Base-by-base conservation (phyloP, 2,113 vertebrate genomes). In the Verasper variegatus region DNA sequence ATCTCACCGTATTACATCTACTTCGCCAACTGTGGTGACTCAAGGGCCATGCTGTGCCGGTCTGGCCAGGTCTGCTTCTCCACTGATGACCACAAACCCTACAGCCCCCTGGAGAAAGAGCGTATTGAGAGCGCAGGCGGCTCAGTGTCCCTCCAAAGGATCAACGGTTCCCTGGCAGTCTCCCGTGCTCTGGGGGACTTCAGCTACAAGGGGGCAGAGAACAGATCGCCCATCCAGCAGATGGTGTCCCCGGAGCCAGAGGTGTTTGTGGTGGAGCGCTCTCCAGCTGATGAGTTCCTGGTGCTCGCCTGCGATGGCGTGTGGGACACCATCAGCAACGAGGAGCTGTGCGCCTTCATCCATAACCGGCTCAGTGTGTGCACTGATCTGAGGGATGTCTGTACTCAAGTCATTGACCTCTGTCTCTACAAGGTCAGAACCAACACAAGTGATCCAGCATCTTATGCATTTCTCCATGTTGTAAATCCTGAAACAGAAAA, bases 231-330 rank as follows among this genome's bases (percentile, higher is more conserved):
- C 9, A 89, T 89, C 42, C 87, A 94, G 77, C 95, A 96, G 83
- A 95, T 96, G 85, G 94, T 96, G 31, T 96, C 96, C 0, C 94
- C 95, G 0, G 95, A 96, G 84, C 95, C 95, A 0, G 95, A 97
- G 74, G 93, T 97, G 57, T 90, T 88, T 5, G 92, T 92, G 14
- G 83, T 96, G 87, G 91, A 89, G 55, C 94, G 95, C 51, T 94
- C 88, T 0, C 88, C 83, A 0, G 86, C 90, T 1, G 96, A 96
- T 8, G 95, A 96, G 92, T 96, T 96, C 88, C 71, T 96, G 82
- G 89, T 96, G 71, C 89, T 95, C 70, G 96, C 95, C 62, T 96
- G 95, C 4, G 95, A 96, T 1, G 95, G 95, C 0, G 94, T 96
- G 67, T 96, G 95, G 95, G 96, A 96, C 85, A 87, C 88, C 27